These are phyloP conservation scores for Sacculina carcini DNA, from an alignment of 2,888 invertebrate species.

Conservation along the genomic window DNA sequence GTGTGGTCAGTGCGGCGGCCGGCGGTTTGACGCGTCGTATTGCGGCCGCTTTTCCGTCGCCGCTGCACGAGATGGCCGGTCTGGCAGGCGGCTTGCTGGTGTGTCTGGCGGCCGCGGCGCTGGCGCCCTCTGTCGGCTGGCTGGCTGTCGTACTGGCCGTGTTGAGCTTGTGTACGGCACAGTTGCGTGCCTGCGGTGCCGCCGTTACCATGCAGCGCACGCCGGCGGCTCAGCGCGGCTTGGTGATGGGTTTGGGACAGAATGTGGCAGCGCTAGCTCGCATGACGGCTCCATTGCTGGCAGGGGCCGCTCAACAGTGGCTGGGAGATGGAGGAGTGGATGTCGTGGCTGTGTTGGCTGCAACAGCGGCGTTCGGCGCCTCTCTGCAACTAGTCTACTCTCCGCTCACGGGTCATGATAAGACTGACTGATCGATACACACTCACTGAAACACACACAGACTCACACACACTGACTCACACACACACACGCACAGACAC, in stretches of 20 bases:
- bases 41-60: no score
- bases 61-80: slow-evolving; percentile 15
- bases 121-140: slow-evolving; percentile 15
- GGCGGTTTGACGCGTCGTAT: slow-evolving; percentile 19
- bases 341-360: no score
- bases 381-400: no score
- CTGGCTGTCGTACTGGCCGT: slow-evolving; percentile 17
- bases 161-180: slow-evolving; percentile 17
- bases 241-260: slow-evolving; percentile 19
- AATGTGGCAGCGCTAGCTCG: slow-evolving; percentile 19
- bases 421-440: no score
- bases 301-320: slow-evolving; percentile 24
- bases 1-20: slow-evolving; percentile 17
- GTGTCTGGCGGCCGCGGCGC: slow-evolving; percentile 13
- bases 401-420: no score
- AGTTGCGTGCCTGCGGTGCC: slow-evolving; percentile 18
- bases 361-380: no score
- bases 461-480: no score
- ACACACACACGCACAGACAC: no score
- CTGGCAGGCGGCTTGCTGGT: slow-evolving; percentile 16
- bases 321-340: slow-evolving; percentile 67
- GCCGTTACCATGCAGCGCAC: slow-evolving; percentile 17
- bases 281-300: slow-evolving; percentile 19
- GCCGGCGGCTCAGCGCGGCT: slow-evolving; percentile 15
- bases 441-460: no score